A percentile compares a stretch with the other conserved stretches of the same genome.
These are phyloP conservation scores for Spodoptera exigua DNA, from an alignment of 2,888 invertebrate species.

Conservation along the genomic window DNA sequence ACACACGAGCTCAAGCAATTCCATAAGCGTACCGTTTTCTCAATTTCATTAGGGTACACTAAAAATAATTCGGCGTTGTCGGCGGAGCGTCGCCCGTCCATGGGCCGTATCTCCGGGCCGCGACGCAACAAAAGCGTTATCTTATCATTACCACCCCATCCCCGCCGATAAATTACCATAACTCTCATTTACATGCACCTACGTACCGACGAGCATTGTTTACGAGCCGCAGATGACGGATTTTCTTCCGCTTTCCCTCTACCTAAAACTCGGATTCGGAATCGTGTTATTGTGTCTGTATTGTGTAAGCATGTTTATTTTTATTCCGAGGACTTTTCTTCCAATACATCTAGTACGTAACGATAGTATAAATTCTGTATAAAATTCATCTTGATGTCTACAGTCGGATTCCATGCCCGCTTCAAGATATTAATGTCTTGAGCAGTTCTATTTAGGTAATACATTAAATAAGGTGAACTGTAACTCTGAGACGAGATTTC, in stretches of 20 bases:
- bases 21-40: slow-evolving; percentile 51
- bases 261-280: slow-evolving; percentile 60
- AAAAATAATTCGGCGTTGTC: slow-evolving; percentile 57
- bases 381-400: slow-evolving; percentile 37
- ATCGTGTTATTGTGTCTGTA: slow-evolving; percentile 51
- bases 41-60: slow-evolving; percentile 56
- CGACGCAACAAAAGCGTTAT: slow-evolving; percentile 81
- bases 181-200: slow-evolving; percentile 86
- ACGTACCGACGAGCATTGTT: slow-evolving; percentile 80
- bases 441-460: slow-evolving; percentile 40
- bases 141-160: slow-evolving; percentile 84
- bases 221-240: slow-evolving; percentile 85
- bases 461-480: slow-evolving; percentile 41
- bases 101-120: slow-evolving; percentile 80
- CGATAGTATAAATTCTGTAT: slow-evolving; percentile 23
- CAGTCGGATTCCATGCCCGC: slow-evolving; percentile 36
- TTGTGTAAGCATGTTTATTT: slow-evolving; percentile 20
- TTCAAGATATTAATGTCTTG: slow-evolving; percentile 28
- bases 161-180: slow-evolving; percentile 86
- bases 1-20: slow-evolving; percentile 42
- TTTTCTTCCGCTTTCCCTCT: slow-evolving; percentile 85
- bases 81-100: slow-evolving; percentile 57
- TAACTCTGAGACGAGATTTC: slow-evolving; percentile 43
- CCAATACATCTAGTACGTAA: slow-evolving; percentile 38
- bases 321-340: slow-evolving; percentile 35